Evolutionary conservation across 2,797 vertebrate species (phyloP).

Genomic region (Thunnus albacares): DNA sequence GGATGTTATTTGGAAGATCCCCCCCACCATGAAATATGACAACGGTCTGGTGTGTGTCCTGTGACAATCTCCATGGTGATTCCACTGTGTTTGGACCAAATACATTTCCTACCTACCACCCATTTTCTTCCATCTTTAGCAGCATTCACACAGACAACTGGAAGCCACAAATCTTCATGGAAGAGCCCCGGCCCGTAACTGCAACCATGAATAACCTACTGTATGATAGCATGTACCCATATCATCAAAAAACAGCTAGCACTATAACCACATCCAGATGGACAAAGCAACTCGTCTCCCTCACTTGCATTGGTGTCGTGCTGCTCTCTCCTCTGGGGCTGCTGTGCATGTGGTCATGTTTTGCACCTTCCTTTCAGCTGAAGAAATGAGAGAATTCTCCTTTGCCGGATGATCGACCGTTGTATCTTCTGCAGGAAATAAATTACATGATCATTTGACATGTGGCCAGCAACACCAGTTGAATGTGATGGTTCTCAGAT

Average conservation of each 20-base stretch:
- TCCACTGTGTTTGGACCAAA: constrained; percentile 60
- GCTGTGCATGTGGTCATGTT: constrained; percentile 66
- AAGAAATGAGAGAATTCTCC: constrained; percentile 20
- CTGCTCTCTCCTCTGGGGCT: constrained; percentile 35
- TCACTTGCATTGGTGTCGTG: constrained; percentile 16
- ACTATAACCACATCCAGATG: constrained; percentile 78
- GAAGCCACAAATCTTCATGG: constrained; percentile 65
- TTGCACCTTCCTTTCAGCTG: constrained; percentile 57
- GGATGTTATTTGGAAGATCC: constrained; percentile 33
- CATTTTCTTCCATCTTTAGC: constrained; percentile 47
- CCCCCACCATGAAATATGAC: constrained; percentile 30
- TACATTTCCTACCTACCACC: constrained; percentile 43
- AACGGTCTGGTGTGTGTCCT: constrained; percentile 46
- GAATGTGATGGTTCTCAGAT: constrained; percentile 46
- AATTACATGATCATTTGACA: constrained; percentile 48
- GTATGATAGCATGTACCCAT: constrained; percentile 49
- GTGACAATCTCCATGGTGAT: constrained; percentile 63
- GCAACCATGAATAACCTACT: constrained; percentile 59
- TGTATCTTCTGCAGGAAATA: constrained; percentile 64
- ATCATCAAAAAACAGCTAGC: constrained; percentile 58
- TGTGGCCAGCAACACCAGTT: neutral
- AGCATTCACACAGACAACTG: constrained; percentile 35
- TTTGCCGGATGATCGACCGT: constrained; percentile 37
- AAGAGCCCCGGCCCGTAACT: constrained; percentile 41
- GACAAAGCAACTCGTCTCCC: constrained; percentile 35